Conservation (phyloP, 2,113 vertebrate species). For the Lampris incognitus region DNA sequence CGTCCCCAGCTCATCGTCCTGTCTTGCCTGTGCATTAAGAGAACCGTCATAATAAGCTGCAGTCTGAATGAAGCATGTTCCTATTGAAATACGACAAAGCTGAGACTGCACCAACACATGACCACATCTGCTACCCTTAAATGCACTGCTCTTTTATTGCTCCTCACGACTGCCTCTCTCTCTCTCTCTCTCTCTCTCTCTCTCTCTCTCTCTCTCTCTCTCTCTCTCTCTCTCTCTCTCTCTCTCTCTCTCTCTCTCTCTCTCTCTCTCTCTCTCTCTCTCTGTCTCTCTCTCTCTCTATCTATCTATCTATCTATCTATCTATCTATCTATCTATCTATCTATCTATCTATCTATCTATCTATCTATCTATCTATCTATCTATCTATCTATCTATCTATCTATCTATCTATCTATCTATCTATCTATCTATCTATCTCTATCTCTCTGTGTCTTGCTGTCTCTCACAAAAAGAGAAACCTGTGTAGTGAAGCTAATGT, state of each 20-base stretch:
- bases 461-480: no score
- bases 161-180: slow-evolving; percentile 3
- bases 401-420: background rate
- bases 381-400: background rate
- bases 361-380: no score
- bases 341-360: no score
- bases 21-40: slow-evolving; percentile 9
- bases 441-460: background rate
- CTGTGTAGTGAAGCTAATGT: background rate
- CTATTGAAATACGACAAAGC: slow-evolving; percentile 38
- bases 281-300: no score
- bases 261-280: no score
- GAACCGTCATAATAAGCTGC: slow-evolving; percentile 29
- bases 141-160: background rate
- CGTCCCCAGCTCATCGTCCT: slow-evolving; percentile 18
- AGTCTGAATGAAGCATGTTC: slow-evolving; percentile 19
- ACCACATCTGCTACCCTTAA: slow-evolving; percentile 18
- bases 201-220: background rate
- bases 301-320: no score
- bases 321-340: no score
- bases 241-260: no score
- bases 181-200: slow-evolving; percentile 4
- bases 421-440: background rate
- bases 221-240: no score
- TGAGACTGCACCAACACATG: slow-evolving; percentile 28